Percentiles rank a stretch among this genome's conserved stretches.
Evolutionary conservation across 92 coral and sea anemone genomes (phyloP).

Genomic region (Porites lobata): DNA sequence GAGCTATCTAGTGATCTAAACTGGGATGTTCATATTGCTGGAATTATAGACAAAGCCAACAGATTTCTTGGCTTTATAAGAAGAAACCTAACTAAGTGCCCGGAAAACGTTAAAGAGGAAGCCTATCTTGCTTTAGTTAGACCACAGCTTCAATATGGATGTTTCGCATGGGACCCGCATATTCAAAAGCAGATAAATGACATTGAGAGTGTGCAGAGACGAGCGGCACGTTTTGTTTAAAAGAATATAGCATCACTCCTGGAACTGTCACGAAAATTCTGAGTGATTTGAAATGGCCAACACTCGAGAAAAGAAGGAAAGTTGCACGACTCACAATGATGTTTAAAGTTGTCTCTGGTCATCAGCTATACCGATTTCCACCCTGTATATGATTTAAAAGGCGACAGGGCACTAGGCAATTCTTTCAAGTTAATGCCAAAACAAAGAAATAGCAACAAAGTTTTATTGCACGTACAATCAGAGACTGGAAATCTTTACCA

Average conservation of each 20-base stretch:
- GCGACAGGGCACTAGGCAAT: neutral
- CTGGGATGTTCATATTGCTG: neutral
- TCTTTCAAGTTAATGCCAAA: too few relatives aligned
- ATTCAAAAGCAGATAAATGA: too few relatives aligned
- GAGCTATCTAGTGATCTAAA: conserved; percentile 18
- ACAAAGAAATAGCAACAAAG: too few relatives aligned
- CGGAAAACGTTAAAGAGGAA: conserved; percentile 14
- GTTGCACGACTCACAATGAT: too few relatives aligned
- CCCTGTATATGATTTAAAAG: neutral
- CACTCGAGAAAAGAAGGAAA: too few relatives aligned
- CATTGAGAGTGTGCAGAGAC: too few relatives aligned
- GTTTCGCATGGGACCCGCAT: too few relatives aligned
- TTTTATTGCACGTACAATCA: neutral
- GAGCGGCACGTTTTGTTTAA: too few relatives aligned
- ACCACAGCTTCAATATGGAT: conserved; percentile 22
- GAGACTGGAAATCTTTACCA: too few relatives aligned
- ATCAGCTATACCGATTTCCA: neutral
- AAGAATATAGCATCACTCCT: too few relatives aligned
- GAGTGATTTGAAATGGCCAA: too few relatives aligned
- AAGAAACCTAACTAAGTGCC: conserved; percentile 23
- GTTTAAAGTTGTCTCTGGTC: neutral
- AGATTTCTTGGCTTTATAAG: conserved; percentile 28
- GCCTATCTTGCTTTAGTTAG: conserved; percentile 24
- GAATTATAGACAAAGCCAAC: conserved; percentile 11
- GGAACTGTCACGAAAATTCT: too few relatives aligned